Evolutionary conservation across 2,888 invertebrate species (phyloP), one percentile per base, ranked within the genome.

Genomic region (Hirtodrosophila alboralis): DNA sequence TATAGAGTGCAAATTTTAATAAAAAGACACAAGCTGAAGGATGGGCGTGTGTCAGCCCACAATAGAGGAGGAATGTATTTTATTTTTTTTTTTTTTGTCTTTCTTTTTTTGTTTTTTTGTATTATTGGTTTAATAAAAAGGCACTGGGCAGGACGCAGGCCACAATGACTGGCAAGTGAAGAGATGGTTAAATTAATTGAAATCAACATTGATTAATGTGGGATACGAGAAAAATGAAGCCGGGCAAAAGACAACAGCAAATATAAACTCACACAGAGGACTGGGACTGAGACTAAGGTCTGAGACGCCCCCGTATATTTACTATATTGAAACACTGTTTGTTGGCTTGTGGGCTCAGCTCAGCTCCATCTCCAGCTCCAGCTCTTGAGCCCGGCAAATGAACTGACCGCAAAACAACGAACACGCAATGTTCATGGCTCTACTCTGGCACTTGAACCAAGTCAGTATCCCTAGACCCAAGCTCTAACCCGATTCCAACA

Each of bases 161-260:
- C 67, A 53, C 75, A 59, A 64, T 65, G 80, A 75, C 80, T 61
- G 80, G 81, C 77, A 62, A 84, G 69, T 73, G 81, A 86, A 84
- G 86, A 86, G 83, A 78, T 85, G 87, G 87, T 78, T 81, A 81
- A 81, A 81, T 81, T 81, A 81, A 81, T 81, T 81, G 87, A 81
- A 81, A 86, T 85, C 85, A 85, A 86, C 87, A 86, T 81, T 86
- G 87, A 81, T 86, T 81, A 81, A 81, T 81, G 81, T 86, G 87
- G 79, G 87, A 86, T 78, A 66, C 68, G 60, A 68, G 63, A 75
- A 75, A 68, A 74, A 76, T 74, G 65, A 73, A 73, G 61, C 53
- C 62, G 16, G 33, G 51, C 51, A 37, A 60, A 56, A 66, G 68
- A 61, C 65, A 62, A 51, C 51, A 57, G 43, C 45, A 21, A 49